Base-by-base conservation (phyloP, 2,888 invertebrate species). In the Lasioglossum lativentre region DNA sequence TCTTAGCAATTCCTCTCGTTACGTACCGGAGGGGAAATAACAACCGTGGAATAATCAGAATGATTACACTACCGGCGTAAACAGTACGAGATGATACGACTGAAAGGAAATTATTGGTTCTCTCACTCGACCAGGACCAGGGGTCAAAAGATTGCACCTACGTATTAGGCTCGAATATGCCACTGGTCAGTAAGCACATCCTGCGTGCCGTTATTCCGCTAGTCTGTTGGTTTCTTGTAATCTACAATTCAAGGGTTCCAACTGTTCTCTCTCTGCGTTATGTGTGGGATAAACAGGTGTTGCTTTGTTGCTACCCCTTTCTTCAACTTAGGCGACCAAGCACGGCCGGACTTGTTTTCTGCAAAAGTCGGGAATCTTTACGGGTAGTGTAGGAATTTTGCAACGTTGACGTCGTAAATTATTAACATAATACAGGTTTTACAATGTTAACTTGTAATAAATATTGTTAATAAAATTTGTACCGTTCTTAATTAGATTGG, bases 171-270 rank as follows among this genome's bases (percentile, higher is more conserved):
- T 30, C 5, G 30, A 63, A 63, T 30, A 63, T 63, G 63, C 63
- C 63, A 63, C 63, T 63, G 63, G 27, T 27, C 63, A 16, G 63
- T 14, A 30, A 63, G 14, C n/a, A 63, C 30, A 63, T 63, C 27
- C 63, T n/a, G 63, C 63, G 16, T 30, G 63, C 63, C 63, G 63
- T 63, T 63, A 63, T 63, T 85, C 56, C 73, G 73, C 38, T 42
- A 23, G 38, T 34, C 52, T 56, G 85, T 59, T 27, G 63, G 63
- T 63, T 63, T 63, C 63, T 63, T 63, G 63, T 63, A 63, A 63
- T 63, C 63, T 63, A 63, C 63, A 63, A 63, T 63, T 63, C 63
- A 16, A 63, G 63, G 16, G 63, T 16, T 16, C 27, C 16, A 63
- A 30, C 27, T 63, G 30, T 27, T 6, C 63, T 27, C 63, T 34